Base-by-base conservation (phyloP, 2,113 vertebrate genomes). In the Chlorocebus sabaeus region DNA sequence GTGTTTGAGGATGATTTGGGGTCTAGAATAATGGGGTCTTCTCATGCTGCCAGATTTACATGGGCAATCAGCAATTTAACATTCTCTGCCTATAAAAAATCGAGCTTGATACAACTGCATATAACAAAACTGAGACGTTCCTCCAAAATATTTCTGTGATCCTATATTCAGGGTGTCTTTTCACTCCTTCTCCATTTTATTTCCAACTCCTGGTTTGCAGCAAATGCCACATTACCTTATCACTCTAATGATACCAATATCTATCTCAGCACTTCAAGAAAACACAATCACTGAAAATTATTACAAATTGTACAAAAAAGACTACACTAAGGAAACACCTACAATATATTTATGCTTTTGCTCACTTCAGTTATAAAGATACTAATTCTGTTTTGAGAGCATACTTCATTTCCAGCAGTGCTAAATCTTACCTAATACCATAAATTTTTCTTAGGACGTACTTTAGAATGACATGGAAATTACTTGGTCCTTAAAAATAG, bases 381-480 rank as follows among this genome's bases (percentile, higher is more conserved):
- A 72, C 43, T 64, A 86, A 93, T 50, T 96, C 55, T 89, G 48
- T 91, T 97, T 93, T 93, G 91, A 96, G 68, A 59, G 61, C 94
- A 59, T 79, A 80, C 55, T 92, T 93, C n/a, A 76, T 89, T 95
- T 97, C 79, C 35, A 86, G 96, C 55, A 91, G 48, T 64, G 40
- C 50, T 91, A 91, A 96, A 82, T 81, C 72, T 95, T 88, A 89
- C 18, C 83, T 90, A 84, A 94, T 50, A 61, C 30, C 87, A 64
- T 80, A 40, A 32, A 38, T 88, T 96, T 89, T 96, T 95, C 86
- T 93, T 90, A 89, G 64, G 50, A 89, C 30, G 55, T 45, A 90
- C 84, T 90, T 96, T 95, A 94, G 67, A 88, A 94, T 95, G 81
- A 92, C 73, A 93, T 79, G 89, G 94, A 98, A 96, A 96, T 97